phyloP scores from a whole-genome alignment of 2,888 invertebrate species.

The Callyntrura guangdongensis region DNA sequence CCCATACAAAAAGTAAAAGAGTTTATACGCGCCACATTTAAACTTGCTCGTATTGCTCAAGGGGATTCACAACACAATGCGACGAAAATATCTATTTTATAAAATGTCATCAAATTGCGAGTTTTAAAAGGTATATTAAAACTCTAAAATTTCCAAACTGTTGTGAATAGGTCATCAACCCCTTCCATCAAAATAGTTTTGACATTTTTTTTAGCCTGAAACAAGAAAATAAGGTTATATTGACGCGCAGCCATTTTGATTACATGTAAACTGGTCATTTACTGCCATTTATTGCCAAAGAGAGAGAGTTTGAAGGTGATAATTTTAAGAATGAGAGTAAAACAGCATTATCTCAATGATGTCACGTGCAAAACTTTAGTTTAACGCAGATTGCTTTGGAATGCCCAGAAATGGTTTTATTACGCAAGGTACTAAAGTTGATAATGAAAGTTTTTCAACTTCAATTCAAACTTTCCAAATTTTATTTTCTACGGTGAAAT shows the following conservation, averaged over 20 bases:
- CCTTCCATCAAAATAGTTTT: conserved; percentile 29
- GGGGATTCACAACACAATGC: no score
- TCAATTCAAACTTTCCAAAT: neutral
- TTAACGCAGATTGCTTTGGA: conserved; percentile 51
- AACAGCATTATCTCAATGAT: conserved; percentile 55
- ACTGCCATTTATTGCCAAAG: neutral
- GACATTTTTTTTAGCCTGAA: neutral
- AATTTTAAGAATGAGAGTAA: no score
- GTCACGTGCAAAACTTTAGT: conserved; percentile 52
- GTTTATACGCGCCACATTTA: no score
- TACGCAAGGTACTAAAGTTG: conserved; percentile 53
- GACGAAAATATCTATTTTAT: no score
- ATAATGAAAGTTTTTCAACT: neutral
- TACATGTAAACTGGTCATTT: no score
- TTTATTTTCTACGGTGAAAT: neutral
- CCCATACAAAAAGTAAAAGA: no score
- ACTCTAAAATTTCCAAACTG: no score
- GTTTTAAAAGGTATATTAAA: neutral
- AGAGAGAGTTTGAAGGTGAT: conserved; percentile 25
- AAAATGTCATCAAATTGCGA: neutral
- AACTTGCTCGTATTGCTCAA: no score
- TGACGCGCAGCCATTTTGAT: neutral
- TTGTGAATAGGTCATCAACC: conserved; percentile 26
- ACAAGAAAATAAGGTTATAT: no score
- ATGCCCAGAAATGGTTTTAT: conserved; percentile 48